Percentiles rank a stretch among this genome's conserved stretches.
phyloP scores from a whole-genome alignment of 2,113 vertebrate species.

The Phaethon lepturus region DNA sequence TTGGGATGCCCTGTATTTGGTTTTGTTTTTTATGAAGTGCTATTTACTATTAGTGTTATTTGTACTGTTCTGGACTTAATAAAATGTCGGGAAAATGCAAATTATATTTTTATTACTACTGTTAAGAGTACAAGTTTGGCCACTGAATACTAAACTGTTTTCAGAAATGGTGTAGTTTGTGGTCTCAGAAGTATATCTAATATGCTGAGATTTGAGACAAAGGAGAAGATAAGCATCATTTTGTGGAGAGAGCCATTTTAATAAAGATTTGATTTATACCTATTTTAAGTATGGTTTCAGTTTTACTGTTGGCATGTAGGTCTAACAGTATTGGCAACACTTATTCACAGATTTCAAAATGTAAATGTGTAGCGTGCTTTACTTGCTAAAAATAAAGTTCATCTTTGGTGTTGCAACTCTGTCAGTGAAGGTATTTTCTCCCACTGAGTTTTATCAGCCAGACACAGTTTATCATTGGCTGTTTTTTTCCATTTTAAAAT shows the following conservation, averaged over 20 bases:
- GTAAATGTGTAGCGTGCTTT: neutral
- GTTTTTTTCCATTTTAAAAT: neutral
- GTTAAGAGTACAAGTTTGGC: neutral
- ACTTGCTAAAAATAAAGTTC: neutral
- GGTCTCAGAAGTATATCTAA: neutral
- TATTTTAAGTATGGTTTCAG: neutral
- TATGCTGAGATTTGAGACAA: neutral
- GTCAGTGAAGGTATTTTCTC: neutral
- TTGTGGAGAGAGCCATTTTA: neutral
- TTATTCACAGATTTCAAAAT: neutral
- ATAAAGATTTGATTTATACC: neutral
- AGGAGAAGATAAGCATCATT: neutral
- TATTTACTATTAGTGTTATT: neutral
- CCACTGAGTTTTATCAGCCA: neutral
- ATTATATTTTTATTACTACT: neutral
- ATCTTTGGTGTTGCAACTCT: neutral
- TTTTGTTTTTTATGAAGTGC: neutral
- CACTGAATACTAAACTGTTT: neutral
- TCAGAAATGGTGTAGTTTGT: neutral
- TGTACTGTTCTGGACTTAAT: neutral
- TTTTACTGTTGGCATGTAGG: neutral
- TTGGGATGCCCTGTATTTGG: neutral
- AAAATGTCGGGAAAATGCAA: neutral
- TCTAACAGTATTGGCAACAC: neutral
- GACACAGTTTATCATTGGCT: neutral